phyloP scores from a whole-genome alignment of 2,797 vertebrate species.

The Sylvia borin region DNA sequence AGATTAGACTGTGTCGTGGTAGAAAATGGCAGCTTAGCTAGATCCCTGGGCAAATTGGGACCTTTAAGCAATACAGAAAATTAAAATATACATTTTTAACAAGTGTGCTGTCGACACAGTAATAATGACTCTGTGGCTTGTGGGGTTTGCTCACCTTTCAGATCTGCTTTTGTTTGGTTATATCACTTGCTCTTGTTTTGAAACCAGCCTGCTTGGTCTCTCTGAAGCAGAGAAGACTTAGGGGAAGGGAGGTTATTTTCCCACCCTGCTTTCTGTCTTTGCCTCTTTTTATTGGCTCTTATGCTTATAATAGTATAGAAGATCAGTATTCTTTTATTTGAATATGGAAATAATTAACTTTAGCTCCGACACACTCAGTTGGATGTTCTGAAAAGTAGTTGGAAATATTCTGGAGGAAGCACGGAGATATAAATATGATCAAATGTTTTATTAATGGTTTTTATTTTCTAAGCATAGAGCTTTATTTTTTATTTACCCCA shows the following conservation, averaged over 20 bases:
- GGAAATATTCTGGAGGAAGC: conserved; percentile 44
- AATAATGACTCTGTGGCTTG: conserved; percentile 67
- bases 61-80: conserved; percentile 81
- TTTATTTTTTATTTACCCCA: conserved; percentile 57
- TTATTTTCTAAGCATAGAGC: conserved; percentile 45
- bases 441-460: conserved; percentile 17
- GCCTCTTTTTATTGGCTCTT: conserved; percentile 41
- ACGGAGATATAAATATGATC: conserved; percentile 34
- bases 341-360: conserved; percentile 68
- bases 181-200: conserved; percentile 73
- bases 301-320: conserved; percentile 10
- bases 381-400: conserved; percentile 49
- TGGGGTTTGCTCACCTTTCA: conserved; percentile 74
- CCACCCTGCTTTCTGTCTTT: conserved; percentile 45
- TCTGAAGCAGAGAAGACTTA: conserved; percentile 62
- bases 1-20: conserved; percentile 90
- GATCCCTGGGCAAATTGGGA: conserved; percentile 80
- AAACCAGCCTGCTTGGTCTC: conserved; percentile 61
- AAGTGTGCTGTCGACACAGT: conserved; percentile 73
- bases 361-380: conserved; percentile 33
- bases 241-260: background rate
- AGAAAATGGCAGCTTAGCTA: conserved; percentile 84
- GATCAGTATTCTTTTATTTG: conserved; percentile 27
- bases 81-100: conserved; percentile 88
- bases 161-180: conserved; percentile 73